Percentiles rank a stretch among this genome's conserved stretches.
These are phyloP conservation scores for Rafetus swinhoei DNA, from an alignment of 2,113 vertebrate genomes.

Conservation along the genomic window DNA sequence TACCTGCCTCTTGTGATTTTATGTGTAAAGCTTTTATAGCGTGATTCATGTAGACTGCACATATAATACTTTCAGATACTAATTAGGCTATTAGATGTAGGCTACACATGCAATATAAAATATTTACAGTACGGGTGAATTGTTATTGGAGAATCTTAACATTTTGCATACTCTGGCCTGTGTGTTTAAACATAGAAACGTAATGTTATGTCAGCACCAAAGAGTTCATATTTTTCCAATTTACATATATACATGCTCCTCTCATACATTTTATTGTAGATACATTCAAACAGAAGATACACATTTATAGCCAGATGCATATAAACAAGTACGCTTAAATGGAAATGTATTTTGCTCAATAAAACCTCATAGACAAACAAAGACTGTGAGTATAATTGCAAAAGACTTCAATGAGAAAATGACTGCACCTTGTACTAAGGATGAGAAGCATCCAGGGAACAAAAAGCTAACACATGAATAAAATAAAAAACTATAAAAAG, in stretches of 20 bases:
- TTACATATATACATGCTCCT: neutral
- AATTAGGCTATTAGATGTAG: neutral
- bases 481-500: neutral
- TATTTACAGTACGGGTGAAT: neutral
- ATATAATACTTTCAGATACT: neutral
- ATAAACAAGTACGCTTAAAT: neutral
- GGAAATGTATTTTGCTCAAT: neutral
- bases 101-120: neutral
- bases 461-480: neutral
- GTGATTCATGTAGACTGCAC: neutral
- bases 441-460: neutral
- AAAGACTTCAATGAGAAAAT: neutral
- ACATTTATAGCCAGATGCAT: neutral
- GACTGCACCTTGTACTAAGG: neutral
- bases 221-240: neutral
- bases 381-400: neutral
- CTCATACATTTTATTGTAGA: neutral
- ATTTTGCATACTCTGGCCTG: neutral
- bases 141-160: neutral
- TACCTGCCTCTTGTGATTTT: neutral
- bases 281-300: neutral
- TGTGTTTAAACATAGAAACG: neutral
- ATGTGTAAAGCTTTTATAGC: neutral
- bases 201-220: neutral
- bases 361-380: neutral